Base-by-base conservation (phyloP, 2,888 invertebrate species). In the Tenthredo livida region DNA sequence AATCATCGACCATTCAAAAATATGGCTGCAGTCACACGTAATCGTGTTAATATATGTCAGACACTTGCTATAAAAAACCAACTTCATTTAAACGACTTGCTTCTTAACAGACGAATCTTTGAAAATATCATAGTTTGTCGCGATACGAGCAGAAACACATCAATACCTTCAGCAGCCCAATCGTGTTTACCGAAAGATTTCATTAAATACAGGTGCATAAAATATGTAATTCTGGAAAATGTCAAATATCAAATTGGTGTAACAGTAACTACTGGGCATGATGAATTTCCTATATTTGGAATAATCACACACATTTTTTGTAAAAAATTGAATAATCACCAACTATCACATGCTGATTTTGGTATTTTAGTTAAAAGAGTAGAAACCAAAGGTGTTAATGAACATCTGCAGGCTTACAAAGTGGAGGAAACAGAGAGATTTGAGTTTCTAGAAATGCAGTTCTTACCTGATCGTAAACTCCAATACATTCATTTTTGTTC, bases 1-100 rank as follows among this genome's bases (percentile, higher is more conserved):
- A 87, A 88, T 40, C 88, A 88, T 70, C 86, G 85, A 61, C 82
- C 84, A 15, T 84, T 80, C 37, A 87, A 87, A 84, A 83, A 86
- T 80, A 80, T 15, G 70, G 85, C 84, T 29, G 29, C 29, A 25
- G 72, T 77, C 21, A 78, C 58, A 3, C 72, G 58, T 25, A 86
- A 86, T 61, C 84, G 86, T 4, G 33, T 86, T 10, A 86, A 87
- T 78, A 21, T 87, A 25, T 80, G 73, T 84, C 33, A 84, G 40
- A 86, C 85, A 2, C 10, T 86, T 15, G 86, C 86, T 17, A 33
- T 86, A 4, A 87, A 85, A 33, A 50, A 85, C 54, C 86, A 87
- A 37, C 70, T 86, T 10, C 25, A 43, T 65, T 78, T 86, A 17
- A 70, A 72, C 70, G 73, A 84, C 37, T 65, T 84, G 4, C 37